phyloP scores from a whole-genome alignment of 1,140 invertebrate species.

The Leptoteleia sp. region DNA sequence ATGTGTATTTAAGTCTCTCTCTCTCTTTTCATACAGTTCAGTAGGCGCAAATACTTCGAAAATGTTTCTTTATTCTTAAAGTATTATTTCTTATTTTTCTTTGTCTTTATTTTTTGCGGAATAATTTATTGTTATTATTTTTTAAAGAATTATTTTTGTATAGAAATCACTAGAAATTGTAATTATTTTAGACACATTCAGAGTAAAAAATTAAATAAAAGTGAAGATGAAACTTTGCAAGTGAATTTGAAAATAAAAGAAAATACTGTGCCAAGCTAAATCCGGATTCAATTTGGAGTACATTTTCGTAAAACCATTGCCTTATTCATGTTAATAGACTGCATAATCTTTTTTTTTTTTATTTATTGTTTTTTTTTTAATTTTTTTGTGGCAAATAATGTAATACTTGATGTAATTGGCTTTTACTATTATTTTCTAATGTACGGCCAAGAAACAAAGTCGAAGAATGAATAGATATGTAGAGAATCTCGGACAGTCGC shows the following conservation, averaged over 20 bases:
- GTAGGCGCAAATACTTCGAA: conserved; percentile 38
- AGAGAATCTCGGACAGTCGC: conserved; percentile 31
- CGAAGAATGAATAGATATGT: conserved; percentile 28
- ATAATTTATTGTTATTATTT: conserved; percentile 55
- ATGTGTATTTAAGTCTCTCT: conserved; percentile 62
- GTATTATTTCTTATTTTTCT: not conserved
- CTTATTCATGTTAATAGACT: conserved; percentile 20
- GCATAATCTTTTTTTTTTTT: conserved; percentile 10
- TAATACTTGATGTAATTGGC: conserved; percentile 1
- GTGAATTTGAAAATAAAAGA: conserved; percentile 39
- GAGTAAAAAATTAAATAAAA: conserved; percentile 8
- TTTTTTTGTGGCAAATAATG: too few species aligned
- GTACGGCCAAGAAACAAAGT: conserved; percentile 19
- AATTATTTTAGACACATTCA: conserved; percentile 24
- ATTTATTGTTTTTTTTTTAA: conserved; percentile 5
- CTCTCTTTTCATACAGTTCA: conserved; percentile 45
- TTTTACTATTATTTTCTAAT: conserved; percentile 16
- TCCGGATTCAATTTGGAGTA: conserved; percentile 18
- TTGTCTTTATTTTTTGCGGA: conserved; percentile 11
- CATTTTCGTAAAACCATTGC: conserved; percentile 60
- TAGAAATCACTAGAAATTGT: conserved; percentile 33
- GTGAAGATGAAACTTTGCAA: conserved; percentile 18
- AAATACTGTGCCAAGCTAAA: conserved; percentile 42
- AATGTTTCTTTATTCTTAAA: conserved; percentile 36
- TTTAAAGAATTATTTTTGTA: conserved; percentile 55